Evolutionary conservation across 2,113 vertebrate species (phyloP).

Genomic region (Forbesichthys papilliferus): DNA sequence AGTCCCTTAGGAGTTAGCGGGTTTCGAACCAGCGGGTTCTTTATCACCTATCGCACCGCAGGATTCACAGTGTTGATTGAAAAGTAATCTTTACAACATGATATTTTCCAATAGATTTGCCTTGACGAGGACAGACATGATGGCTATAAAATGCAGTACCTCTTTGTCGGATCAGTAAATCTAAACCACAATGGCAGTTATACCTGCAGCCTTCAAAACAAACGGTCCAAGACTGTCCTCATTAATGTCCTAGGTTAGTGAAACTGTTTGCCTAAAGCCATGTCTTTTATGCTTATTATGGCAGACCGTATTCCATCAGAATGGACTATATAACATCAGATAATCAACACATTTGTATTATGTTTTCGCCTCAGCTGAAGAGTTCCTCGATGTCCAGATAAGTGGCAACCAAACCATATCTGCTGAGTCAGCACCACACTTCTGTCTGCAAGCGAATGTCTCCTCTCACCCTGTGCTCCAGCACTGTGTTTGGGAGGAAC

Average conservation of each 20-base stretch:
- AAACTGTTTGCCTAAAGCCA: background rate
- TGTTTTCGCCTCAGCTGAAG: slow-evolving; percentile 73
- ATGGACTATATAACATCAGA: background rate
- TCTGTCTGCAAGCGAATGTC: slow-evolving; percentile 82
- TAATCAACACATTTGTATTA: slow-evolving; percentile 9
- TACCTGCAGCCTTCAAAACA: slow-evolving; percentile 71
- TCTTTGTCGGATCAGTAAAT: slow-evolving; percentile 50
- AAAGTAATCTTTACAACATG: background rate
- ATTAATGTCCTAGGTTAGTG: slow-evolving; percentile 81
- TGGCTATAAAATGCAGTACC: fast-evolving
- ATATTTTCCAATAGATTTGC: slow-evolving; percentile 49
- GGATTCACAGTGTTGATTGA: background rate
- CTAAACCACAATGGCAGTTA: slow-evolving; percentile 75
- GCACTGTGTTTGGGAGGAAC: slow-evolving; percentile 80
- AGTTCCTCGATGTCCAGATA: slow-evolving; percentile 80
- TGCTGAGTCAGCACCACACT: slow-evolving; percentile 54
- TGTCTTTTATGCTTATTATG: background rate
- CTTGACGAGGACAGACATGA: fast-evolving
- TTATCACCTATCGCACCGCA: background rate
- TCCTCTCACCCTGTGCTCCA: slow-evolving; percentile 81
- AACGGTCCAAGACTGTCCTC: slow-evolving; percentile 65
- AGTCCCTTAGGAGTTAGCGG: too few species aligned
- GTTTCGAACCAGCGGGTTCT: too few species aligned
- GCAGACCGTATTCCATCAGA: background rate
- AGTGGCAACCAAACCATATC: slow-evolving; percentile 70